These are phyloP conservation scores for Piprites chloris DNA, from an alignment of 2,113 vertebrate species.

Conservation along the genomic window DNA sequence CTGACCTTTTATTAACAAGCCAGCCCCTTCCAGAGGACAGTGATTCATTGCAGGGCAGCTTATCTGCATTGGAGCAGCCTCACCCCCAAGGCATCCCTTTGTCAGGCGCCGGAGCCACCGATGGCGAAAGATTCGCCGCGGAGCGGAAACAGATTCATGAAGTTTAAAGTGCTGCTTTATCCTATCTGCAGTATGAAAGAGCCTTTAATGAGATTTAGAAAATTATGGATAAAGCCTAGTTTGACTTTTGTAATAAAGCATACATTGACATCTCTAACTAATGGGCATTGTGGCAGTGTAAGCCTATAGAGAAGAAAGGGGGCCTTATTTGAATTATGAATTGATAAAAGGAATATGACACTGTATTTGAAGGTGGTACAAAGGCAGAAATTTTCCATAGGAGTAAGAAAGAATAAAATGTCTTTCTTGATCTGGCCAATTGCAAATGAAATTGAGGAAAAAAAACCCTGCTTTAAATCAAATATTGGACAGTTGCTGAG, in stretches of 20 bases:
- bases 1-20: slow-evolving; percentile 47
- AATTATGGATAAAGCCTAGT: slow-evolving; percentile 50
- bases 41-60: slow-evolving; percentile 44
- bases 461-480: not conserved
- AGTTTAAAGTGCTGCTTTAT: slow-evolving; percentile 61
- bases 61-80: slow-evolving; percentile 49
- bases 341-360: slow-evolving; percentile 46
- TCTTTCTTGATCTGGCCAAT: slow-evolving; percentile 36
- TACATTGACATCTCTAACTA: not conserved
- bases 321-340: slow-evolving; percentile 61
- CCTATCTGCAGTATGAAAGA: slow-evolving; percentile 51
- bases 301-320: slow-evolving; percentile 19
- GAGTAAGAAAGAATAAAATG: slow-evolving; percentile 38
- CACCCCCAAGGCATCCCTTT: slow-evolving; percentile 24
- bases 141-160: slow-evolving; percentile 19
- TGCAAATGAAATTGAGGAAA: not conserved
- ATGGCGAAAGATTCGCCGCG: slow-evolving; percentile 19
- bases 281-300: not conserved
- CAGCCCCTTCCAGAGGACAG: slow-evolving; percentile 47
- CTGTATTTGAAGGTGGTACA: slow-evolving; percentile 55
- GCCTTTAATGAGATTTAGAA: slow-evolving; percentile 71
- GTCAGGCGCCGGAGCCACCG: not conserved
- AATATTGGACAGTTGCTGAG: not conserved
- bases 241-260: slow-evolving; percentile 60
- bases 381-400: slow-evolving; percentile 56